Conservation (phyloP, 2,797 vertebrate genomes). For the Lagorchestes hirsutus region DNA sequence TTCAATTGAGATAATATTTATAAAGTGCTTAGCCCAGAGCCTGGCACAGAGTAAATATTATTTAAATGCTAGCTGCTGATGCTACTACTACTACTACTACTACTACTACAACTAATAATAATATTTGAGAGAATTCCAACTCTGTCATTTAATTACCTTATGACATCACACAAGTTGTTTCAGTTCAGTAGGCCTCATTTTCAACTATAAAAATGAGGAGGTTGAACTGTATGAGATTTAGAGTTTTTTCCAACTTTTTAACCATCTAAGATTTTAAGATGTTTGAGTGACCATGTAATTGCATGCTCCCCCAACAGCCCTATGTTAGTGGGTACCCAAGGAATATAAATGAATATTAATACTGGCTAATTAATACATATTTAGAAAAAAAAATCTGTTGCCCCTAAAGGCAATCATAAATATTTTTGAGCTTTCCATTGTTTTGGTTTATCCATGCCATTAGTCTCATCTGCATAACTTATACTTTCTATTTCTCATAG, state of each 20-base stretch:
- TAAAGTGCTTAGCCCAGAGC: not conserved
- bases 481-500: constrained; percentile 45
- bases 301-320: not conserved
- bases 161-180: not conserved
- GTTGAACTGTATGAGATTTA: not conserved
- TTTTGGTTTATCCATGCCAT: constrained; percentile 22
- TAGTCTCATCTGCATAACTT: constrained; percentile 33
- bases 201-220: not conserved
- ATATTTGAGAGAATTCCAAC: not conserved
- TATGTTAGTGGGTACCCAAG: not conserved
- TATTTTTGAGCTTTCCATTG: constrained; percentile 44
- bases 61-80: not conserved
- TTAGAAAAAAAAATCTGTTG: constrained; percentile 62
- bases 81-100: not conserved
- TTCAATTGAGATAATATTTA: not conserved
- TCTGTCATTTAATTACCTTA: not conserved
- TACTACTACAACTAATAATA: not conserved
- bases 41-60: not conserved
- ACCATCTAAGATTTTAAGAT: not conserved
- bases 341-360: constrained; percentile 56
- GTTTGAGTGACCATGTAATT: not conserved
- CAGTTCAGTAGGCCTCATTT: not conserved
- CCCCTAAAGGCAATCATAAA: constrained; percentile 56
- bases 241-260: not conserved
- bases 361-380: constrained; percentile 46